These are phyloP conservation scores for Carapus acus DNA, from an alignment of 2,797 vertebrate genomes.

Conservation along the genomic window DNA sequence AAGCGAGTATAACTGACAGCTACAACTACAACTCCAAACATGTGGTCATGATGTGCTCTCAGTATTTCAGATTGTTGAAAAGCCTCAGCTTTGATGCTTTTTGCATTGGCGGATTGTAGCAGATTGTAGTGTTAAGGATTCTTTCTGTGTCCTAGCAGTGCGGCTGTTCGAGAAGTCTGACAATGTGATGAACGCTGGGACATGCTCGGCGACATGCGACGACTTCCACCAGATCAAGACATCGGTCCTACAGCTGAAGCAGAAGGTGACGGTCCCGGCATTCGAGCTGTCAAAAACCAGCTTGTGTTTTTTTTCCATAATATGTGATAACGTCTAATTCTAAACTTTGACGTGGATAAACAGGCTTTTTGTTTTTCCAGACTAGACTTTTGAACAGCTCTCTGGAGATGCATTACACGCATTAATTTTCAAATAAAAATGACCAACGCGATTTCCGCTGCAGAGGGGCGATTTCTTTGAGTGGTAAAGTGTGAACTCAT, in stretches of 20 bases:
- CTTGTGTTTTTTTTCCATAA: too few species aligned
- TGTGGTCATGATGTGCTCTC: too few species aligned
- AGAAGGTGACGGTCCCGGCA: constrained; percentile 76
- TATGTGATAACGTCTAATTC: too few species aligned
- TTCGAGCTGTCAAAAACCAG: background rate
- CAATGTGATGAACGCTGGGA: constrained; percentile 75
- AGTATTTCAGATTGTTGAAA: too few species aligned
- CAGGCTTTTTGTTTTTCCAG: constrained; percentile 6
- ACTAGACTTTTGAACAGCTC: constrained; percentile 25
- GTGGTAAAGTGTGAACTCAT: constrained; percentile 25
- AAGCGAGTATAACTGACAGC: too few species aligned
- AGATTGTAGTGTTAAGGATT: too few species aligned
- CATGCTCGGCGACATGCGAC: constrained; percentile 89
- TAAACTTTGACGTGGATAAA: constrained; percentile 23
- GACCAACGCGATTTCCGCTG: constrained; percentile 29
- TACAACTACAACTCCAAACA: too few species aligned
- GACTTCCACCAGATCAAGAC: constrained; percentile 93
- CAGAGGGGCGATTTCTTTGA: constrained; percentile 16
- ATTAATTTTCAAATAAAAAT: constrained; percentile 46
- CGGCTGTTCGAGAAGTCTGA: constrained; percentile 83
- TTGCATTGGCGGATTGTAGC: too few species aligned
- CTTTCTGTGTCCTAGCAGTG: constrained; percentile 56
- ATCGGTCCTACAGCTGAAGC: constrained; percentile 89
- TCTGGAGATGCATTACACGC: constrained; percentile 27
- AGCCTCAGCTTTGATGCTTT: too few species aligned